phyloP scores from a whole-genome alignment of 2,888 invertebrate genomes.

The Panopea generosa region DNA sequence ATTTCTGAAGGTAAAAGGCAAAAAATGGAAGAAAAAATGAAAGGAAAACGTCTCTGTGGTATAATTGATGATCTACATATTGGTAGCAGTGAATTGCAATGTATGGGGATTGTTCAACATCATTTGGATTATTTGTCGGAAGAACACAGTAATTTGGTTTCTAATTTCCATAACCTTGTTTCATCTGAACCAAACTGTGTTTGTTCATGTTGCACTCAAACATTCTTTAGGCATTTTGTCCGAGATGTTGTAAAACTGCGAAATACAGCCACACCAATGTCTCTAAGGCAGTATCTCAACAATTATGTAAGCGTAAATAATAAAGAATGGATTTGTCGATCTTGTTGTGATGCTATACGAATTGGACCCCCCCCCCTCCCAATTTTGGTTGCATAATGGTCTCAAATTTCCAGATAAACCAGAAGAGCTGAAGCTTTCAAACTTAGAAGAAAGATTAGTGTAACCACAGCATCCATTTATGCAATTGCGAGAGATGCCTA shows the following conservation, averaged over 20 bases:
- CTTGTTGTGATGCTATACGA: slow-evolving; percentile 15
- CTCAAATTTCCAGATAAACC: slow-evolving; percentile 48
- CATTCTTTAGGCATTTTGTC: slow-evolving; percentile 10
- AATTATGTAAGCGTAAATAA: slow-evolving; percentile 9
- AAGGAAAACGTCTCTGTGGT: no score
- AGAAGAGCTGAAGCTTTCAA: slow-evolving; percentile 36
- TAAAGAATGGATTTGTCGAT: slow-evolving; percentile 38
- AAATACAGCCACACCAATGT: neutral
- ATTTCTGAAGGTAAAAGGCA: no score
- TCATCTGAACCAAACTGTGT: slow-evolving; percentile 10
- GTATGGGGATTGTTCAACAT: no score
- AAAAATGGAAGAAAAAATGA: no score
- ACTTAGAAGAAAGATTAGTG: slow-evolving; percentile 58
- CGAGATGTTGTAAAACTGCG: neutral
- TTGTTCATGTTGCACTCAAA: slow-evolving; percentile 15
- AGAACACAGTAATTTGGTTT: neutral
- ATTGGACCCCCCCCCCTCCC: slow-evolving; percentile 30
- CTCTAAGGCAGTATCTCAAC: neutral
- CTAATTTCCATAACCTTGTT: neutral
- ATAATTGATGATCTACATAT: no score
- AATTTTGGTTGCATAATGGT: slow-evolving; percentile 35
- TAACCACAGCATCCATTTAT: slow-evolving; percentile 56
- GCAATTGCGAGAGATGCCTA: slow-evolving; percentile 51
- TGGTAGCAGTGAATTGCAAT: neutral
- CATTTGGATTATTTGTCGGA: no score